phyloP scores from a whole-genome alignment of 2,113 vertebrate species.

The Rhynchomys soricoides region DNA sequence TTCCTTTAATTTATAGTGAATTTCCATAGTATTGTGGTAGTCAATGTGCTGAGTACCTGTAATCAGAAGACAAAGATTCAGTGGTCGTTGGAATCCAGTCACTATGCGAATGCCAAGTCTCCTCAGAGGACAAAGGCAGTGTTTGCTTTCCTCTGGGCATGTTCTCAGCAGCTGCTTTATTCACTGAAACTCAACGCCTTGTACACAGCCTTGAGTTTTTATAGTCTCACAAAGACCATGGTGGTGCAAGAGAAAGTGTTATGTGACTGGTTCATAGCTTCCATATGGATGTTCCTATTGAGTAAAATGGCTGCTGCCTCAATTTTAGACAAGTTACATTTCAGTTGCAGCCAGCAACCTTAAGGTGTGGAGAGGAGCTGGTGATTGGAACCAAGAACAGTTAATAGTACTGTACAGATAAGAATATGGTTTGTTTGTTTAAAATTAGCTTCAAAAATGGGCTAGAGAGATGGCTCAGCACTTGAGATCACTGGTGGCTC shows the following conservation, averaged over 20 bases:
- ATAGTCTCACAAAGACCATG: background rate
- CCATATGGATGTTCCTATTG: background rate
- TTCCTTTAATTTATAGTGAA: background rate
- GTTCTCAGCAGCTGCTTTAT: background rate
- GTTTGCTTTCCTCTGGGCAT: background rate
- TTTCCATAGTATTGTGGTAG: background rate
- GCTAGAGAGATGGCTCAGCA: background rate
- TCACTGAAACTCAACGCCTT: background rate
- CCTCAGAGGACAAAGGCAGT: background rate
- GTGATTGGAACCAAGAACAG: background rate
- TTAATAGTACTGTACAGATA: background rate
- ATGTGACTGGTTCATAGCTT: background rate
- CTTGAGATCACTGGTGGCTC: background rate
- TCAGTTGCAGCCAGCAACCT: background rate
- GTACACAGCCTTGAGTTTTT: background rate
- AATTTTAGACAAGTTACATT: background rate
- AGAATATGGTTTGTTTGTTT: background rate
- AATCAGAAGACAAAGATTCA: background rate
- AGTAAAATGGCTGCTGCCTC: background rate
- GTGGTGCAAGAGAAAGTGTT: background rate
- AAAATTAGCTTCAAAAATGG: background rate
- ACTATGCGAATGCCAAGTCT: background rate
- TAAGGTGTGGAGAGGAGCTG: background rate
- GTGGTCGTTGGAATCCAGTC: background rate
- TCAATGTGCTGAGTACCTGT: background rate